These are phyloP conservation scores for Hydrotaea diabolus DNA, from an alignment of 2,888 invertebrate genomes.

Conservation along the genomic window DNA sequence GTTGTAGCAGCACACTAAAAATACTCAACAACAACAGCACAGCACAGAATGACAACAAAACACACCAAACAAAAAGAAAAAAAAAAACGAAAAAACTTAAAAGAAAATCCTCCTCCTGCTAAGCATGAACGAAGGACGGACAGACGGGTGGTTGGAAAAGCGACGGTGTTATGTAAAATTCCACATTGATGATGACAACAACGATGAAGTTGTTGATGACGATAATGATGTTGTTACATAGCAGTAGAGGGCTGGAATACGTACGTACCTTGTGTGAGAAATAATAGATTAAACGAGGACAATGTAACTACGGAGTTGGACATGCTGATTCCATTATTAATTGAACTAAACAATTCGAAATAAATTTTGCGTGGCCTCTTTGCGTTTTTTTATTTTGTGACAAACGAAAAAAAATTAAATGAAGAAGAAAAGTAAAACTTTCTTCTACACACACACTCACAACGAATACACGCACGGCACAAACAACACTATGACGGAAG, in stretches of 20 bases:
- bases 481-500: too few species aligned
- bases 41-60: neutral
- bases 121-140: conserved; percentile 4
- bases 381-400: conserved; percentile 9
- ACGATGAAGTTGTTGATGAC: neutral
- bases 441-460: neutral
- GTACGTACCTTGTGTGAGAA: conserved; percentile 80
- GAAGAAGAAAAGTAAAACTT: neutral
- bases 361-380: conserved; percentile 36
- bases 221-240: conserved; percentile 13
- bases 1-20: neutral
- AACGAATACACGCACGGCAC: neutral
- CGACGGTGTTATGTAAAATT: conserved; percentile 60
- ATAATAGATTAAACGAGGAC: conserved; percentile 81
- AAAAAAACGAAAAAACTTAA: conserved; percentile 20
- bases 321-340: conserved; percentile 81
- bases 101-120: neutral
- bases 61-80: conserved; percentile 3
- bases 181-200: conserved; percentile 19
- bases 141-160: too few species aligned
- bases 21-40: too few species aligned
- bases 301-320: conserved; percentile 80
- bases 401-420: neutral
- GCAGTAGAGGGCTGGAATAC: too few species aligned
- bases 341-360: conserved; percentile 66